phyloP scores from a whole-genome alignment of 2,113 vertebrate species.

The Lophotis ruficrista region DNA sequence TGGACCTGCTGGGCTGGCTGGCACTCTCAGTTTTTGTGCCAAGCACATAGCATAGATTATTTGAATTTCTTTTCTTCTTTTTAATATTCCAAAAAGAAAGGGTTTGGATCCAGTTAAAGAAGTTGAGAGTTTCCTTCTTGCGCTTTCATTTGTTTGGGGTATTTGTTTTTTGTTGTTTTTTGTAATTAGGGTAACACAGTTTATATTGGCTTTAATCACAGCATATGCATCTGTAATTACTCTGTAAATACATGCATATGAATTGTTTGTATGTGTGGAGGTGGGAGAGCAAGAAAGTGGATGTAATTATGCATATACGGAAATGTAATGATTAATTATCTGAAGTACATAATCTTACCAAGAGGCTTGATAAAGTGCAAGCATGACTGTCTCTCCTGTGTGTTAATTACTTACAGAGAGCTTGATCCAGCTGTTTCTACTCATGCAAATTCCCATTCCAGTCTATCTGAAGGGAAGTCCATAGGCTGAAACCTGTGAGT shows the following conservation, averaged over 20 bases:
- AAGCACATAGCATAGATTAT: neutral
- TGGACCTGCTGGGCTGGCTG: neutral
- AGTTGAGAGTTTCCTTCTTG: neutral
- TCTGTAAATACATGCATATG: slow-evolving; percentile 61
- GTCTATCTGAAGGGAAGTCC: neutral
- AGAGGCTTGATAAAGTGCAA: slow-evolving; percentile 60
- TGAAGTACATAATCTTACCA: slow-evolving; percentile 68
- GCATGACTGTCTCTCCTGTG: slow-evolving; percentile 56
- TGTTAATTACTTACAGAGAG: slow-evolving; percentile 55
- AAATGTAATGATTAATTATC: slow-evolving; percentile 75
- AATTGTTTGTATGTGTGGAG: slow-evolving; percentile 57
- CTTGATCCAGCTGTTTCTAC: slow-evolving; percentile 57
- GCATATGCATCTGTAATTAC: slow-evolving; percentile 55
- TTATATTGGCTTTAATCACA: slow-evolving; percentile 69
- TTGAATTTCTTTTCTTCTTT: neutral
- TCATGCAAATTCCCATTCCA: slow-evolving; percentile 33
- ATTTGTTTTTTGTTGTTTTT: neutral
- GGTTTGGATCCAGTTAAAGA: neutral
- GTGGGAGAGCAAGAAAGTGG: slow-evolving; percentile 55
- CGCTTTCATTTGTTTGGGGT: slow-evolving; percentile 21
- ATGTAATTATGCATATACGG: slow-evolving; percentile 68
- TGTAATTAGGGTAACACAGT: slow-evolving; percentile 56
- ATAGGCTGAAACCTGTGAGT: neutral
- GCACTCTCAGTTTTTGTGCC: neutral
- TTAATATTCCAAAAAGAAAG: neutral